Evolutionary conservation across 2,888 invertebrate species (phyloP).

Genomic region (Diaperis boleti): DNA sequence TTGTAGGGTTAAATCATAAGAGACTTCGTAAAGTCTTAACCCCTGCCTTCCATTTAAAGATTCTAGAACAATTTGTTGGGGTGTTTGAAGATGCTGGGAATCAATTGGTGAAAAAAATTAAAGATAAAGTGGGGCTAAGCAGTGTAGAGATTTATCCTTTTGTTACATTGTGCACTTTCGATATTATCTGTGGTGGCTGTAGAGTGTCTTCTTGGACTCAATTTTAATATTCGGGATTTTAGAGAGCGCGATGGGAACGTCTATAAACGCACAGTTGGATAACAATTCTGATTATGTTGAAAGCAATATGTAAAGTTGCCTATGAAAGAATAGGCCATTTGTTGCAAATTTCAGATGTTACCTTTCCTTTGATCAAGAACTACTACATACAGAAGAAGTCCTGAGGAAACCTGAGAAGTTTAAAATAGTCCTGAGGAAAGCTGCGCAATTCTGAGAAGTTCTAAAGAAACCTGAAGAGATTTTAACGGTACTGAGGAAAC

Average conservation of each 20-base stretch:
- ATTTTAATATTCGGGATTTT: too few species aligned
- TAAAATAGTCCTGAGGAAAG: too few species aligned
- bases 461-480: too few species aligned
- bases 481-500: too few species aligned
- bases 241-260: constrained; percentile 89
- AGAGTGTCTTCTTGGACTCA: too few species aligned
- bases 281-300: constrained; percentile 78
- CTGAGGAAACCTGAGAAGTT: too few species aligned
- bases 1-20: constrained; percentile 6
- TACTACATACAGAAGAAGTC: constrained; percentile 71
- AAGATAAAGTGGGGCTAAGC: not conserved
- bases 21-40: not conserved
- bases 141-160: too few species aligned
- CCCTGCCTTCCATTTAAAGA: constrained; percentile 14
- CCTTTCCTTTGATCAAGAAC: constrained; percentile 70
- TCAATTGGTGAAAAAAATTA: constrained; percentile 5
- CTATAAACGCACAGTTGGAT: constrained; percentile 78
- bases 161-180: constrained; percentile 9
- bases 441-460: too few species aligned
- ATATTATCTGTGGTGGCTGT: constrained; percentile 9
- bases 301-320: constrained; percentile 63
- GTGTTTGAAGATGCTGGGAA: constrained; percentile 10
- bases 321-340: constrained; percentile 59
- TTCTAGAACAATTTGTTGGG: constrained; percentile 13
- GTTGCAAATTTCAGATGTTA: constrained; percentile 62